Evolutionary conservation across 2,113 vertebrate genomes (phyloP).

Genomic region (Dipodomys spectabilis): DNA sequence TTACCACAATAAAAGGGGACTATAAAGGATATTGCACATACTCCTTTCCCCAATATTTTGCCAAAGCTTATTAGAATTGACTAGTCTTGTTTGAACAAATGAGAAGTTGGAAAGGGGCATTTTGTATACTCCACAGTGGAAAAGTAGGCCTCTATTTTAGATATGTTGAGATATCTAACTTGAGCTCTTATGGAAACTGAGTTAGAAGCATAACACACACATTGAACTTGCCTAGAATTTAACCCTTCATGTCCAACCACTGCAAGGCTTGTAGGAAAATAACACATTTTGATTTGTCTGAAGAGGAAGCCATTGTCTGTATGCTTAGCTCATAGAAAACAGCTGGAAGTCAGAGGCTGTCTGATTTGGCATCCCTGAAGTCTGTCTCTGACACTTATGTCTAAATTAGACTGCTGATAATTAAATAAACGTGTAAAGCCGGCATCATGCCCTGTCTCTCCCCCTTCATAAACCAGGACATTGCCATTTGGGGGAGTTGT

Average conservation of each 20-base stretch:
- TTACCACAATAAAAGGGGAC: not conserved
- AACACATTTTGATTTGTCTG: slow-evolving; percentile 50
- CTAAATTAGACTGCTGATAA: slow-evolving; percentile 79
- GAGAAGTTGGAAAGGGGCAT: not conserved
- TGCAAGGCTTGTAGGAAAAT: not conserved
- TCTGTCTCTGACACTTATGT: slow-evolving; percentile 83
- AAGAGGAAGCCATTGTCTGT: slow-evolving; percentile 35
- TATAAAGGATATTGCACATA: not conserved
- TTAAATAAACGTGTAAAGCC: slow-evolving; percentile 78
- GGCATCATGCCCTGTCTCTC: slow-evolving; percentile 52
- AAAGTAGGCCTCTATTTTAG: not conserved
- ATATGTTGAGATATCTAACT: not conserved
- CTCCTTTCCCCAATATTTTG: not conserved
- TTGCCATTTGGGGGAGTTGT: slow-evolving; percentile 69
- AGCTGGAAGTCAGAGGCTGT: slow-evolving; percentile 74
- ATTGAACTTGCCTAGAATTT: slow-evolving; percentile 38
- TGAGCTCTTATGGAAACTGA: not conserved
- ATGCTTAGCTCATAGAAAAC: slow-evolving; percentile 51
- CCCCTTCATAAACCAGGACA: slow-evolving; percentile 66
- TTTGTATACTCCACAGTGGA: not conserved
- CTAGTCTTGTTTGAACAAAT: not conserved
- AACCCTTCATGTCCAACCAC: slow-evolving; percentile 54
- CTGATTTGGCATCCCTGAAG: slow-evolving; percentile 71
- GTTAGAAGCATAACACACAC: not conserved
- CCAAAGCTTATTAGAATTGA: not conserved